Percentiles rank a stretch among this genome's conserved stretches.
Conservation (phyloP, 2,888 invertebrate genomes). For the Lasioglossum oenotherae region DNA sequence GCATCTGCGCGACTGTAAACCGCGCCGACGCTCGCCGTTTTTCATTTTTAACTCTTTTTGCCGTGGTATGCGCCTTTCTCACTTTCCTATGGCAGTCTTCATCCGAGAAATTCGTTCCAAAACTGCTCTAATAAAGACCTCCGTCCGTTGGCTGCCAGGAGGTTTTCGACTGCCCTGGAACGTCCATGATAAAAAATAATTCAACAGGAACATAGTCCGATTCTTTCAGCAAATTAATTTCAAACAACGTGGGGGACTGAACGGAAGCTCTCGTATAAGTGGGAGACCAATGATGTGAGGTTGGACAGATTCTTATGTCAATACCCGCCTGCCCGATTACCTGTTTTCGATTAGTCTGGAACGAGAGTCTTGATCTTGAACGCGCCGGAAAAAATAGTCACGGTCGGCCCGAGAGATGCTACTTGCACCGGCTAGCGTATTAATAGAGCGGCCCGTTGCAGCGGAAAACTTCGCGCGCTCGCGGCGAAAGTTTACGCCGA, state of each 20-base stretch:
- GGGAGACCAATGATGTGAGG: fast-evolving
- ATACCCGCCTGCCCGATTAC: neutral
- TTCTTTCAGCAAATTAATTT: no score
- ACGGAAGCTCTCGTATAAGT: neutral
- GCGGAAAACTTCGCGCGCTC: constrained; percentile 45
- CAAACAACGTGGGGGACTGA: no score
- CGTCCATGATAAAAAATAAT: neutral
- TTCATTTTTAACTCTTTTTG: constrained; percentile 3
- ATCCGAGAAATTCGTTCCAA: neutral
- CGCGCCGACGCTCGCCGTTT: constrained; percentile 54
- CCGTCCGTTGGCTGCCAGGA: neutral
- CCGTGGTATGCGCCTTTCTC: constrained; percentile 6
- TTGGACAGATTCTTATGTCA: neutral
- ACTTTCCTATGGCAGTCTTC: neutral
- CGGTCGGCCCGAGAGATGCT: constrained; percentile 38
- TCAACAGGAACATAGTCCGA: neutral
- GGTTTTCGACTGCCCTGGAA: fast-evolving
- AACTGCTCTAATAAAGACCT: no score
- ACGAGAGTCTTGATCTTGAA: constrained; percentile 80
- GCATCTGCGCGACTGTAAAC: constrained; percentile 68
- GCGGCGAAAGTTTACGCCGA: constrained; percentile 48
- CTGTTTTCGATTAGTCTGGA: constrained; percentile 35
- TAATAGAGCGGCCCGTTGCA: constrained; percentile 58
- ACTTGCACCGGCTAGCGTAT: constrained; percentile 59
- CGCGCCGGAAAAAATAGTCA: constrained; percentile 42